phyloP scores from a whole-genome alignment of 2,113 vertebrate species.

The Chlamydotis undulata region DNA sequence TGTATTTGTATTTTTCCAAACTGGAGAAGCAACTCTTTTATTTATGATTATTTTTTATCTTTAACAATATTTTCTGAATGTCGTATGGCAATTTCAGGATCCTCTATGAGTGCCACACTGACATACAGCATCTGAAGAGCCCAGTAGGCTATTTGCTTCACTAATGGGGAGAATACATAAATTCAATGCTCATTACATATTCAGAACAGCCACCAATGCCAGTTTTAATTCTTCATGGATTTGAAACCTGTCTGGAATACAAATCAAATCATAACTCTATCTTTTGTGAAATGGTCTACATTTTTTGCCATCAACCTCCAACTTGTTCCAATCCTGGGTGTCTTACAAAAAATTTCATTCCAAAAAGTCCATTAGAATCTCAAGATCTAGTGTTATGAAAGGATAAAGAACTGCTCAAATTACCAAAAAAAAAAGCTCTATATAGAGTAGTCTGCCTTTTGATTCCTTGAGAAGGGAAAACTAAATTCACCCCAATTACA shows the following conservation, averaged over 20 bases:
- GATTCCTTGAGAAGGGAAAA: neutral
- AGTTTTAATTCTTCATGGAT: neutral
- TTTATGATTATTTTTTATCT: neutral
- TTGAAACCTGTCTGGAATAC: constrained; percentile 26
- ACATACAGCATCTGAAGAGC: neutral
- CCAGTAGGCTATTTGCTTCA: neutral
- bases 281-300: neutral
- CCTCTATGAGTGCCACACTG: neutral
- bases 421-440: neutral
- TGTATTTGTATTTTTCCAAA: neutral
- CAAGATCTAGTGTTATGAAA: neutral
- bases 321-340: neutral
- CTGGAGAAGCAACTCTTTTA: neutral
- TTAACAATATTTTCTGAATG: neutral
- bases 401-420: neutral
- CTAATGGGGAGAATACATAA: neutral
- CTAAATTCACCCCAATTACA: neutral
- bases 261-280: constrained; percentile 26
- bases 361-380: constrained; percentile 35
- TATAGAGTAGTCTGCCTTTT: neutral
- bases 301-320: neutral
- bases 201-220: neutral
- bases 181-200: neutral
- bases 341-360: neutral
- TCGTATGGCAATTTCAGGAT: neutral